A percentile compares a stretch with the other conserved stretches of the same genome.
Evolutionary conservation across 1,140 invertebrate genomes (phyloP).

Genomic region (Diorhabda sublineata): DNA sequence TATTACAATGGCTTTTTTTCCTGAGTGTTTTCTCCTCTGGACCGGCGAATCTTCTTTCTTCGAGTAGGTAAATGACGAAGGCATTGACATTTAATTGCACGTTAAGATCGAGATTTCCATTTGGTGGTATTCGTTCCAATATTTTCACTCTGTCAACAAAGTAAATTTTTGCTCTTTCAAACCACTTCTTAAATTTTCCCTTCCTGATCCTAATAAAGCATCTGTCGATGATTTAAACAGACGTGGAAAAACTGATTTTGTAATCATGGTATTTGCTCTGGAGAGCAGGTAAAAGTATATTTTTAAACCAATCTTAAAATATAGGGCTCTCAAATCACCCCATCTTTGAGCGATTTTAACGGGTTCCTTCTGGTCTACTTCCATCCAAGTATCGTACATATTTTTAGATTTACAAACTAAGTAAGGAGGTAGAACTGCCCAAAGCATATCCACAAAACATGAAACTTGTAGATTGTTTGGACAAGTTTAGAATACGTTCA

Average conservation of each 20-base stretch:
- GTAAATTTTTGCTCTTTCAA: constrained; percentile 34
- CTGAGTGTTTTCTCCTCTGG: not conserved
- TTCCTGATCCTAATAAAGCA: constrained; percentile 13
- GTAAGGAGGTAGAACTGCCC: constrained; percentile 2
- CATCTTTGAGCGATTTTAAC: not conserved
- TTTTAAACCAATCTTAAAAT: not conserved
- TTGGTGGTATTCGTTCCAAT: constrained; percentile 9
- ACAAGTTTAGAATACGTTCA: not conserved
- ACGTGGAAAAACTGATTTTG: constrained; percentile 34
- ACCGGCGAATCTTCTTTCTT: constrained; percentile 7
- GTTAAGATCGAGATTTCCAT: constrained; percentile 9
- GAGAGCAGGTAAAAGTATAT: constrained; percentile 33
- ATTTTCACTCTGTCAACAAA: constrained; percentile 32
- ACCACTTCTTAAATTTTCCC: constrained; percentile 29
- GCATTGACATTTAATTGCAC: constrained; percentile 6
- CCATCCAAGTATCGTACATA: not conserved
- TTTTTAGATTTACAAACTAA: not conserved
- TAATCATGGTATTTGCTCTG: constrained; percentile 13
- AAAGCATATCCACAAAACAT: not conserved
- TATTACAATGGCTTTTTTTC: constrained; percentile 13
- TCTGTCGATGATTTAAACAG: constrained; percentile 28
- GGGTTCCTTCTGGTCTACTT: constrained; percentile 16
- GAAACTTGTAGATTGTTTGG: not conserved
- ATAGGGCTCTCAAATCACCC: not conserved
- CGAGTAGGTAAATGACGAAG: constrained; percentile 6